Base-by-base conservation (phyloP, 2,797 vertebrate species). In the Erethizon dorsatum region DNA sequence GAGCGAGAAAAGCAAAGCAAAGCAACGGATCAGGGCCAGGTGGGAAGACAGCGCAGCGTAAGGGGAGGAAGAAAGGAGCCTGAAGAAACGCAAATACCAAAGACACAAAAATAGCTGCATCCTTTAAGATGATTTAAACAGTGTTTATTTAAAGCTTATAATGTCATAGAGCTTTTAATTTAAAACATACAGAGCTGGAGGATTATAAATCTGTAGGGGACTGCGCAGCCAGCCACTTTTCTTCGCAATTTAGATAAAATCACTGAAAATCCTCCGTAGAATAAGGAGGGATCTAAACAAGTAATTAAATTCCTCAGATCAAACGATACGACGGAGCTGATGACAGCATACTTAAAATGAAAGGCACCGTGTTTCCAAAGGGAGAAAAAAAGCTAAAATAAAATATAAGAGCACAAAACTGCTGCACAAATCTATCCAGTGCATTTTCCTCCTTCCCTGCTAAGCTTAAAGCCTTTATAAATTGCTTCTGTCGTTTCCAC, bases 261-360 rank as follows among this genome's bases (percentile, higher is more conserved):
- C 65, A 13, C 37, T 26, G 4, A 65, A 24, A 47, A 71, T 17
- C 77, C n/a, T 67, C 28, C 0, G 1, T 1, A 33, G 71, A 41
- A 3, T 37, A 41, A 47, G 37, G 6, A 18, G 22, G 56, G 54
- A 31, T 45, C 92, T 67, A 26, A 85, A 67, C 69, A 54, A 86
- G 37, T 17, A 13, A 83, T 71, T 41, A 22, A 87, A 47, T 4
- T 13, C 65, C 85, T 63, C 14, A 33, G 47, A 79, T 26, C 59
- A 3, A 1, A 41, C 0, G 4, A 18, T 1, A 24, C 6, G 0
- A 1, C 0, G 4, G 33, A 5, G 31, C 18, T 0, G 57, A 31
- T 1, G 85, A 90, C 26, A 5, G n/a, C 54, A 0, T 1, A 4
- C 20, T 26, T 1, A 3, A 1, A 8, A 12, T 5, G 41, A n/a